Evolutionary conservation across 2,797 vertebrate genomes (phyloP), one percentile per base, ranked within the genome.

Genomic region (Falco concolor): DNA sequence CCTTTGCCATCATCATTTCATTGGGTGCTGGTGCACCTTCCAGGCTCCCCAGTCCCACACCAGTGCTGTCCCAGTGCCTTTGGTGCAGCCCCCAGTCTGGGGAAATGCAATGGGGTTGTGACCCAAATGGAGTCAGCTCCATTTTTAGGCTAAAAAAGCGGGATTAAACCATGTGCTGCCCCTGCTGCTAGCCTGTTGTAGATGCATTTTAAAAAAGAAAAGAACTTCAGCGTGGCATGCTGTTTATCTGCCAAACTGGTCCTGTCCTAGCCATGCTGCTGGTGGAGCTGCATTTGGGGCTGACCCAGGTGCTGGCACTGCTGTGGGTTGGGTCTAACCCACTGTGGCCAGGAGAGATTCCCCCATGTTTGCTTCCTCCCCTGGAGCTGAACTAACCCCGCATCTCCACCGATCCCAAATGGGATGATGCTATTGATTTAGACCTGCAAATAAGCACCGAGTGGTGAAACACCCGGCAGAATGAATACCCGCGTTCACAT

Each of bases 81-180:
- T 23, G 53, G 67, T 0, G 3, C 59, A 52, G 36, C 21, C 23
- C 45, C 13, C 34, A 65, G 50, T 30, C 34, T 34, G 32, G n/a
- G 6, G 32, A 25, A 12, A 16, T 12, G 9, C 20, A 13, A 21
- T 2, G 5, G 14, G 10, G 3, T 0, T 2, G 3, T 1, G 14
- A 54, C 11, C 22, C 30, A 34, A 22, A 30, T 0, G 30, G 38
- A 40, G 23, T 59, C 38, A 63, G 23, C 22, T 61, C 17, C 4
- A 1, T 12, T 40, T 80, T 64, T 13, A n/a, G 68, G 59, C 25
- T 86, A 23, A 50, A 78, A 49, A 44, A 7, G 0, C 12, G 40
- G 20, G 11, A 67, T 54, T 30, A 20, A 84, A 63, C 21, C 77
- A 28, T 9, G 3, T 1, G 1, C 2, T 2, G 5, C 8, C 7